Evolutionary conservation across 1,140 invertebrate genomes (phyloP).

Genomic region (Saxidomus purpurata): DNA sequence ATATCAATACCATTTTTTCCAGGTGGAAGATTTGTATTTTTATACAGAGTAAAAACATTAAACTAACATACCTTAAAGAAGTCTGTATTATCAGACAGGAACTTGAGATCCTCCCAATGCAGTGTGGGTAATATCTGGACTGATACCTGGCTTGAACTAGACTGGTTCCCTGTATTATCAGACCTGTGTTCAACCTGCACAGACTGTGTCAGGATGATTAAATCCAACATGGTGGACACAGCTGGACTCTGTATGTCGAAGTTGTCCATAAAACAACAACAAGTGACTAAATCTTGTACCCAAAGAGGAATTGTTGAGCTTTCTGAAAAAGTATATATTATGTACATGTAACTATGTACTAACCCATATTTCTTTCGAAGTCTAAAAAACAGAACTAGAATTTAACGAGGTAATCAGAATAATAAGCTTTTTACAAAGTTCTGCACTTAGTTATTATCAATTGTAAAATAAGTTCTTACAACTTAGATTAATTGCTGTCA

Average conservation of each 20-base stretch:
- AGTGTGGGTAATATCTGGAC: conserved; percentile 91
- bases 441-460: too few species aligned
- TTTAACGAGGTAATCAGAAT: too few species aligned
- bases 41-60: too few species aligned
- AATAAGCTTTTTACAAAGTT: too few species aligned
- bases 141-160: conserved; percentile 87
- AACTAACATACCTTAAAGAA: conserved; percentile 89
- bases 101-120: conserved; percentile 89
- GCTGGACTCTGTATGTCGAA: conserved; percentile 90
- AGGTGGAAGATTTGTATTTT: too few species aligned
- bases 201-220: conserved; percentile 89
- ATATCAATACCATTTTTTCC: too few species aligned
- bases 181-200: conserved; percentile 72
- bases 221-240: conserved; percentile 92
- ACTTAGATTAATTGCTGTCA: too few species aligned
- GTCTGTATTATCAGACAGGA: conserved; percentile 89
- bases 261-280: conserved; percentile 90
- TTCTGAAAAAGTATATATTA: neutral
- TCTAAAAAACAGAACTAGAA: too few species aligned
- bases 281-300: conserved; percentile 91
- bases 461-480: too few species aligned
- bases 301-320: conserved; percentile 78
- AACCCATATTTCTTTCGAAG: too few species aligned
- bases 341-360: too few species aligned
- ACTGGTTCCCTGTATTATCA: conserved; percentile 26